These are phyloP conservation scores for Plebejus melissa DNA, from an alignment of 2,888 invertebrate genomes.

Conservation along the genomic window DNA sequence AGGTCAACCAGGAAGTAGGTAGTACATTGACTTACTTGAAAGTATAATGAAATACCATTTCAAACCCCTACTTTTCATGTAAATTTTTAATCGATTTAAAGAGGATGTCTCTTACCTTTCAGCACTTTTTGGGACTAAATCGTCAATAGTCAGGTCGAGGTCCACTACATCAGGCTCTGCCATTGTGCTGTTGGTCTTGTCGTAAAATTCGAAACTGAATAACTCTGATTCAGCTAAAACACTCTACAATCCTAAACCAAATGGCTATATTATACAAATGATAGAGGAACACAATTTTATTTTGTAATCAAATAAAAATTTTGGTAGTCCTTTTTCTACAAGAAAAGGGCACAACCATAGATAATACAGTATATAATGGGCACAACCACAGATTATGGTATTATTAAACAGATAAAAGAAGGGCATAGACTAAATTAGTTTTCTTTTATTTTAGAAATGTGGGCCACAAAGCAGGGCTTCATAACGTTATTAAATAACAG, in stretches of 20 bases:
- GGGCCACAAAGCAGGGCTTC: no score
- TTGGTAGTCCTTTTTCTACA: neutral
- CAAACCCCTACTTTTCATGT: neutral
- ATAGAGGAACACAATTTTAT: conserved; percentile 11
- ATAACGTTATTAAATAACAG: no score
- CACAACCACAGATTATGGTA: no score
- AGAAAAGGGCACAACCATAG: neutral
- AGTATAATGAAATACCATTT: neutral
- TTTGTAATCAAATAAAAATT: conserved; percentile 7
- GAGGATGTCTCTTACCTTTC: conserved; percentile 56
- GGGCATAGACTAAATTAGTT: no score
- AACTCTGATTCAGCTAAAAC: neutral
- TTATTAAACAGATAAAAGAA: no score
- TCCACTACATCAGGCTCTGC: conserved; percentile 69
- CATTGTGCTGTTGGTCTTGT: conserved; percentile 47
- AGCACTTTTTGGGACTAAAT: conserved; percentile 72
- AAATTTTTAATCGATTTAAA: neutral
- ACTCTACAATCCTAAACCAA: neutral
- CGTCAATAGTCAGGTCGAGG: conserved; percentile 69
- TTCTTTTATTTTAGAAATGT: no score
- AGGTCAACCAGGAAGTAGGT: conserved; percentile 24
- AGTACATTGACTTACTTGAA: neutral
- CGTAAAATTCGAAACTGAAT: neutral
- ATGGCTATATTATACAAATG: neutral
- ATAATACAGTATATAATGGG: no score